Evolutionary conservation across 2,888 invertebrate species (phyloP).

Genomic region (Chelonus formosanus): DNA sequence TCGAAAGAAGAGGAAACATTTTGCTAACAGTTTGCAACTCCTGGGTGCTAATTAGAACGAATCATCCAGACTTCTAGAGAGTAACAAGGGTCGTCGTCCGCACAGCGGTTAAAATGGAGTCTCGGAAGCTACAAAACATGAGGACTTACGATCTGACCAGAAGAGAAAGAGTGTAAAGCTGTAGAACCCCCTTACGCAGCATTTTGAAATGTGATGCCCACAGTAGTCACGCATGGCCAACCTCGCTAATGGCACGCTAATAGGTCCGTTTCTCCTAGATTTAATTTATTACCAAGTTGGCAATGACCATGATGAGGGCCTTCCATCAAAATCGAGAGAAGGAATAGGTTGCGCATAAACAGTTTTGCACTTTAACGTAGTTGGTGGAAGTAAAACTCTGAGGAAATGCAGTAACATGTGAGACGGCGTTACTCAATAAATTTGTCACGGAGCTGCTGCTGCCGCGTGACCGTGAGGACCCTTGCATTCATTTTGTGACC

Average conservation of each 20-base stretch:
- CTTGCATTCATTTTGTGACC: constrained; percentile 11
- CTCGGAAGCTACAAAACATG: neutral
- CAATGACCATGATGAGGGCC: constrained; percentile 38
- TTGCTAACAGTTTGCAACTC: constrained; percentile 8
- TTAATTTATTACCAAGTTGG: constrained; percentile 55
- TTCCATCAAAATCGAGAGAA: constrained; percentile 31
- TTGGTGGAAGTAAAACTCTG: constrained; percentile 2
- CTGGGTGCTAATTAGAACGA: constrained; percentile 33
- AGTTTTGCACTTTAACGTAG: neutral
- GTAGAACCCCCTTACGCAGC: constrained; percentile 2
- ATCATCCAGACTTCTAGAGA: constrained; percentile 26
- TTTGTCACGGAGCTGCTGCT: constrained; percentile 53
- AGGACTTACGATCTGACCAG: neutral
- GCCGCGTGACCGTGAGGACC: constrained; percentile 21
- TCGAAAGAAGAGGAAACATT: constrained; percentile 2
- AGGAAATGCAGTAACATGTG: constrained; percentile 34
- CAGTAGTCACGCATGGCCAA: constrained; percentile 56
- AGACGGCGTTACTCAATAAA: constrained; percentile 58
- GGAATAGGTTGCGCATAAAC: constrained; percentile 14
- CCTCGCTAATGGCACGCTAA: constrained; percentile 58
- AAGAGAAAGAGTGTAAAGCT: neutral
- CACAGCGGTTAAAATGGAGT: neutral
- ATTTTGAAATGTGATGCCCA: constrained; percentile 45
- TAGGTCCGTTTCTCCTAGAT: constrained; percentile 59
- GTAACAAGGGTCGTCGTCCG: constrained; percentile 27